phyloP scores from a whole-genome alignment of 2,888 invertebrate genomes.

The Lasioglossum morio region DNA sequence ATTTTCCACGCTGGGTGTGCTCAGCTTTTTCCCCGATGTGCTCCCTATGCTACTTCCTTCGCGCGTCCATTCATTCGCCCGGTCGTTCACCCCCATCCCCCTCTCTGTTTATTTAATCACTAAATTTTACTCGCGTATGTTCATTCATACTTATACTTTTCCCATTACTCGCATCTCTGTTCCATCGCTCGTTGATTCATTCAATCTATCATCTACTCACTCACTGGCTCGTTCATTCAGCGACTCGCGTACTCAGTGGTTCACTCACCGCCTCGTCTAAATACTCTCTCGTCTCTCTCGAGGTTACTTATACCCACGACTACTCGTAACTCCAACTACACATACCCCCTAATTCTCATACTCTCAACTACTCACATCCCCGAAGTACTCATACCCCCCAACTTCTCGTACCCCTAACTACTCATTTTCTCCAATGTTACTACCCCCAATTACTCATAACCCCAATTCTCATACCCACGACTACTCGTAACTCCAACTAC shows the following conservation, averaged over 20 bases:
- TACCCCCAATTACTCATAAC: no score
- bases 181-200: no score
- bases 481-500: no score
- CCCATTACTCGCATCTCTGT: background rate
- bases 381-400: no score
- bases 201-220: background rate
- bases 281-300: background rate
- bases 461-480: no score
- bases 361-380: background rate
- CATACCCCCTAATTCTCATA: background rate
- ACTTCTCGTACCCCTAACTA: no score
- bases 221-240: background rate
- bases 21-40: background rate
- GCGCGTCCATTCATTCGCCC: background rate
- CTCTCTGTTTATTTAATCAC: background rate
- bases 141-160: background rate
- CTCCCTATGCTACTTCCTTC: background rate
- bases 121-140: background rate
- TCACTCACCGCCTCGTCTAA: no score
- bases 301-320: background rate
- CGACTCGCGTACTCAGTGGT: no score
- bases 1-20: constrained; percentile 44
- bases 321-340: no score
- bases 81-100: background rate
- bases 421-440: no score